Evolutionary conservation across 2,113 vertebrate species (phyloP).

Genomic region (Gobiocypris rarus): DNA sequence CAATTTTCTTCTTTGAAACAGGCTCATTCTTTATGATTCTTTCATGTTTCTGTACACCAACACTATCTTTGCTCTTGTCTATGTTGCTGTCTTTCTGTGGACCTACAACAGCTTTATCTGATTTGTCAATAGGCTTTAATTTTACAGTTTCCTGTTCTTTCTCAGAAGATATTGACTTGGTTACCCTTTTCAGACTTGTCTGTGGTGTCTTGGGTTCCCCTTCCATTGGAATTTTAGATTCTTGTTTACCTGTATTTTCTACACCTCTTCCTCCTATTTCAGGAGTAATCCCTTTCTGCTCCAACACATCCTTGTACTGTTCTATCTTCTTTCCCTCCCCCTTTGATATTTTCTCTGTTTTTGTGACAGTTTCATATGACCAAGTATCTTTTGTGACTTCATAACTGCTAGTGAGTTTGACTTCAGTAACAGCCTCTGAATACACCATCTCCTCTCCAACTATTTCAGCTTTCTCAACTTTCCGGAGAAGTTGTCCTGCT

Average conservation of each 20-base stretch:
- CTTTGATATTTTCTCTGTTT: constrained; percentile 58
- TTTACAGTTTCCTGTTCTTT: constrained; percentile 62
- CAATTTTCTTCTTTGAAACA: constrained; percentile 16
- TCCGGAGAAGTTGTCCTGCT: constrained; percentile 60
- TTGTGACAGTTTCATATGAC: constrained; percentile 37
- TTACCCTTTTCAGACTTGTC: constrained; percentile 63
- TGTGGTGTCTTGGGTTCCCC: constrained; percentile 45
- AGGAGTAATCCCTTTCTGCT: constrained; percentile 34
- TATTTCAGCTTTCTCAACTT: constrained; percentile 49
- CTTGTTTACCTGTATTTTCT: constrained; percentile 54
- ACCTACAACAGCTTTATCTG: constrained; percentile 50
- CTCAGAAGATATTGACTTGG: constrained; percentile 59
- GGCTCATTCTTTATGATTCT: constrained; percentile 51
- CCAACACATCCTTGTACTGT: constrained; percentile 48
- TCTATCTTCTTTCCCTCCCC: constrained; percentile 31
- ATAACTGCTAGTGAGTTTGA: constrained; percentile 49
- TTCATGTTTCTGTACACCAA: constrained; percentile 49
- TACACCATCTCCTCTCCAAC: constrained; percentile 47
- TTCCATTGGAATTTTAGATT: constrained; percentile 57
- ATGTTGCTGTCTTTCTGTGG: constrained; percentile 47
- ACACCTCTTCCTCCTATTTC: constrained; percentile 14
- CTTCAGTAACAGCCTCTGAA: constrained; percentile 55
- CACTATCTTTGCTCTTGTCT: constrained; percentile 47
- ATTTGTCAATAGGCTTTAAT: constrained; percentile 67
- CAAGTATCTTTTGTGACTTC: constrained; percentile 60